phyloP scores from a whole-genome alignment of 1,140 invertebrate species.

The Cylas formicarius region DNA sequence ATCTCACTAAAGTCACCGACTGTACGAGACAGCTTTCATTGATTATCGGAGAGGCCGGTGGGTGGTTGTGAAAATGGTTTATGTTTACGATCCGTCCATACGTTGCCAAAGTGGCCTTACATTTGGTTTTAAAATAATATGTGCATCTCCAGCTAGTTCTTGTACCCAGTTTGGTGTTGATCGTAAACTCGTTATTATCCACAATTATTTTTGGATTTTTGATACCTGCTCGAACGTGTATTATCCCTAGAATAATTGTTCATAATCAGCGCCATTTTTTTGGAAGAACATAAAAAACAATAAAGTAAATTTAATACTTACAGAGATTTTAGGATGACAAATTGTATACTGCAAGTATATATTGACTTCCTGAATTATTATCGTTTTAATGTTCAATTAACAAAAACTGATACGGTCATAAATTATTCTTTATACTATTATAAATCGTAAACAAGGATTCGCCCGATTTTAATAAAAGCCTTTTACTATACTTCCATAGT shows the following conservation, averaged over 20 bases:
- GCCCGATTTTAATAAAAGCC: too few relatives aligned
- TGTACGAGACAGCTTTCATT: constrained; percentile 18
- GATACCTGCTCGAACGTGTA: constrained; percentile 24
- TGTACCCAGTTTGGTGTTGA: constrained; percentile 22
- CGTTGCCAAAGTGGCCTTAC: constrained; percentile 22
- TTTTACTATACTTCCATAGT: too few relatives aligned
- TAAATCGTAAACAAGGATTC: too few relatives aligned
- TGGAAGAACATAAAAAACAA: too few relatives aligned
- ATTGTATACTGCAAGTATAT: too few relatives aligned
- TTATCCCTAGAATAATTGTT: constrained; percentile 28
- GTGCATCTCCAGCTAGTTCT: constrained; percentile 28
- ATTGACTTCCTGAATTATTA: too few relatives aligned
- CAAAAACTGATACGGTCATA: too few relatives aligned
- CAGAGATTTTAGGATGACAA: too few relatives aligned
- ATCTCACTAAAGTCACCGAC: constrained; percentile 16
- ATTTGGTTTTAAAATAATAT: constrained; percentile 26
- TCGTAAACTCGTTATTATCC: constrained; percentile 27
- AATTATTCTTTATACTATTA: too few relatives aligned
- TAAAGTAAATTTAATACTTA: too few relatives aligned
- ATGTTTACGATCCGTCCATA: constrained; percentile 23
- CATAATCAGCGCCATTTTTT: too few relatives aligned
- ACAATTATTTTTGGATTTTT: constrained; percentile 29
- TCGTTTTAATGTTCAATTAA: too few relatives aligned
- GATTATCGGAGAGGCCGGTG: constrained; percentile 11
- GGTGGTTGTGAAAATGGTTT: constrained; percentile 25